These are phyloP conservation scores for Bicyclus anynana DNA, from an alignment of 1,140 invertebrate species.

Conservation along the genomic window DNA sequence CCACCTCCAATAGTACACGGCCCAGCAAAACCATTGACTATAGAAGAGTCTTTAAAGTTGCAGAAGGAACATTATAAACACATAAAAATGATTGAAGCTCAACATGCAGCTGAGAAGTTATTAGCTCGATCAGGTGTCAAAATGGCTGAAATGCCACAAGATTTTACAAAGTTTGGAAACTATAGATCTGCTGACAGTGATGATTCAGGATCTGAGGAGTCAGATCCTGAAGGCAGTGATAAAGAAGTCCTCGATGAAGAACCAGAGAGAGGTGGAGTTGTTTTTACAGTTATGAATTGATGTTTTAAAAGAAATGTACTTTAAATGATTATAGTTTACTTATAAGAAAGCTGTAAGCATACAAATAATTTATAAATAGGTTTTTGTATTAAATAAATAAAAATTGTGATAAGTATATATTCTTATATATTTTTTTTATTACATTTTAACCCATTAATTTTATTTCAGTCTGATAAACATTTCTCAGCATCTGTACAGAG, in stretches of 20 bases:
- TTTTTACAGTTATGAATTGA: constrained; percentile 66
- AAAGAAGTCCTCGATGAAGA: constrained; percentile 68
- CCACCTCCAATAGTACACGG: constrained; percentile 79
- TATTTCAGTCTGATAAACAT: no score
- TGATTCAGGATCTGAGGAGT: constrained; percentile 44
- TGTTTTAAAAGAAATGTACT: background rate
- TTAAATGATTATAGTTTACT: no score
- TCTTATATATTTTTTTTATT: no score
- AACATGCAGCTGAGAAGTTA: constrained; percentile 63
- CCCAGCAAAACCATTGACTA: constrained; percentile 74
- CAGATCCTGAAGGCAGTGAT: constrained; percentile 58
- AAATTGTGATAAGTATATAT: no score
- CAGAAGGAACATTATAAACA: constrained; percentile 71
- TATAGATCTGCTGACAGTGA: constrained; percentile 59
- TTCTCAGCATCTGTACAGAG: no score
- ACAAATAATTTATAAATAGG: no score
- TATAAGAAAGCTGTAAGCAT: no score
- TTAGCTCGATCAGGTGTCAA: constrained; percentile 43
- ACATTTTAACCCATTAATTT: no score
- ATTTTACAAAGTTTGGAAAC: constrained; percentile 45
- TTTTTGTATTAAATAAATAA: no score
- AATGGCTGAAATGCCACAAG: constrained; percentile 45
- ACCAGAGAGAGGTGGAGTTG: constrained; percentile 62
- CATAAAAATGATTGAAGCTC: constrained; percentile 59
- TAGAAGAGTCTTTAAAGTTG: constrained; percentile 79